phyloP scores from a whole-genome alignment of 2,888 invertebrate genomes.

The Hirtodrosophila trivittata region DNA sequence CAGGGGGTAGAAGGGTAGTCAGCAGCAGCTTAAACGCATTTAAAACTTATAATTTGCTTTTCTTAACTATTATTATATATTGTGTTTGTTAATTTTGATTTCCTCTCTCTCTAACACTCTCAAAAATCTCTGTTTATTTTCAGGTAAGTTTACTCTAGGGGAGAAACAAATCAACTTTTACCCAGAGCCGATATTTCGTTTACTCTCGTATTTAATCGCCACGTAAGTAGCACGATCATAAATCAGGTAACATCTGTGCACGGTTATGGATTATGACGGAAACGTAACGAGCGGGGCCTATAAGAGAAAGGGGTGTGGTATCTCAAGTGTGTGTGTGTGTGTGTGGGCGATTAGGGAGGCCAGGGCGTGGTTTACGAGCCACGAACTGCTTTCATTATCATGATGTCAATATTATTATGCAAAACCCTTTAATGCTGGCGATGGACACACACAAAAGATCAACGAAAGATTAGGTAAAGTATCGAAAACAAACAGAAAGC shows the following conservation, averaged over 20 bases:
- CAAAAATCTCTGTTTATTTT: constrained; percentile 36
- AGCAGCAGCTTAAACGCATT: constrained; percentile 15
- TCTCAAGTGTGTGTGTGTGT: not conserved
- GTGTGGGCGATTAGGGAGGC: not conserved
- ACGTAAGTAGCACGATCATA: constrained; percentile 73
- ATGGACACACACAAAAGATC: not conserved
- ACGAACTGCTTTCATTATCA: constrained; percentile 44
- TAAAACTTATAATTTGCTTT: constrained; percentile 23
- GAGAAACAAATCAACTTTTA: constrained; percentile 59
- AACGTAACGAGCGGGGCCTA: constrained; percentile 4
- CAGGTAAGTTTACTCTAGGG: constrained; percentile 61
- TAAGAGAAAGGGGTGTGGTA: not conserved
- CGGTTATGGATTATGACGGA: constrained; percentile 13
- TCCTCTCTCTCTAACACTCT: constrained; percentile 12
- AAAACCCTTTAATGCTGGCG: constrained; percentile 40
- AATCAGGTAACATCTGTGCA: constrained; percentile 61
- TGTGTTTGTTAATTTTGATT: constrained; percentile 20
- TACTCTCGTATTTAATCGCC: constrained; percentile 52
- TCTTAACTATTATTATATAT: no score
- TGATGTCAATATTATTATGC: constrained; percentile 65
- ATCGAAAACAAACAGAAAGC: no score
- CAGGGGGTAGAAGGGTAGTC: no score
- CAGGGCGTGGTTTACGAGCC: constrained; percentile 4
- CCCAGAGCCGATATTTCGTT: constrained; percentile 53
- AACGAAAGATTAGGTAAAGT: no score